Evolutionary conservation across 1,140 invertebrate genomes (phyloP), one percentile per base, ranked within the genome.

Genomic region (Penaeus japonicus): DNA sequence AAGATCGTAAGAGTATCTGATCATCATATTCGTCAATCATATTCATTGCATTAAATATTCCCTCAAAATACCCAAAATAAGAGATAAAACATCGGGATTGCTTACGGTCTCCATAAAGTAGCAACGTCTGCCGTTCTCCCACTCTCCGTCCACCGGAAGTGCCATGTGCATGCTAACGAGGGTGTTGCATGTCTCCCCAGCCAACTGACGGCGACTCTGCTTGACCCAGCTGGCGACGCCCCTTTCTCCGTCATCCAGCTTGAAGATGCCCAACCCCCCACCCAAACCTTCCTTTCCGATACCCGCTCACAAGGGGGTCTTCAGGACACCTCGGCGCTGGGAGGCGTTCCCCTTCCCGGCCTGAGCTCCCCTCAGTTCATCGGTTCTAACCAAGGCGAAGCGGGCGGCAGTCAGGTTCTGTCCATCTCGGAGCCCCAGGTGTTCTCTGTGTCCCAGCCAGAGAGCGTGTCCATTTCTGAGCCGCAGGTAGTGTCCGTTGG

Each of bases 141-240:
- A 22, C 65, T 17, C 32, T 24, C 27, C 35, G 24, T 18, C 24
- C 20, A 39, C 39, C 39, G 27, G 22, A 32, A 53, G 18, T 27
- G 27, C n/a, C 27, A 65, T 27, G 24, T 30, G 85, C 85, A 87
- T 87, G 85, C 39, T 87, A 87, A 87, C 54, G 78, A 79, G 35
- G 24, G 22, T 73, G 79, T 87, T 87, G 85, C 85, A 87, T 87
- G 85, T 86, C 78, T 47, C 47, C 47, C 27, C 86, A 87, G 86
- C 79, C 86, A 24, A 27, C 32, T 75, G 78, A 82, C 79, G 20
- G 79, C 30, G 86, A 83, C 79, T 27, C 80, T 83, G 70, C 54
- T 55, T 55, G 70, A 39, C 62, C 54, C 53, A 57, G 22, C 78
- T 18, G 57, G 24, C 39, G 79, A 24, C 79, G 47, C 30, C 85